Percentiles rank a stretch among this genome's conserved stretches.
Conservation (phyloP, 53 echinoderm and acorn worm species). For the Astropecten irregularis region DNA sequence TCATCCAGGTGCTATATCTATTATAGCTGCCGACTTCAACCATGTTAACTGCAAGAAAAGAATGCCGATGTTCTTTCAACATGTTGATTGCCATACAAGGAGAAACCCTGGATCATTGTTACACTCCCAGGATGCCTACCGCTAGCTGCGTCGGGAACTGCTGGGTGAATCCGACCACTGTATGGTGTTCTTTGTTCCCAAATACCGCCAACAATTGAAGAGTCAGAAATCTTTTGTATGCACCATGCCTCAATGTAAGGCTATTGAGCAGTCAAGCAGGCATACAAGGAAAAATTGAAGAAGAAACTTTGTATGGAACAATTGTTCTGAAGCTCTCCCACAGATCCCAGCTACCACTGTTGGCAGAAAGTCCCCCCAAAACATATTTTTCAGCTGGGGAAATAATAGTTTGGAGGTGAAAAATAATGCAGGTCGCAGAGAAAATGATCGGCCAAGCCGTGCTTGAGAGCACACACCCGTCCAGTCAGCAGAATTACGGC, state of each 20-base stretch:
- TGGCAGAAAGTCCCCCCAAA: too few species aligned
- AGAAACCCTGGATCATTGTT: constrained; percentile 49
- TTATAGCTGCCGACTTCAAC: constrained; percentile 28
- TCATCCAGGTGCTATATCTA: constrained; percentile 9
- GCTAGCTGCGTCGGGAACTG: constrained; percentile 27
- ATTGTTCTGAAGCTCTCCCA: too few species aligned
- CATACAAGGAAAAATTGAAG: too few species aligned
- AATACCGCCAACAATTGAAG: constrained; percentile 31
- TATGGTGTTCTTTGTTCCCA: constrained; percentile 27
- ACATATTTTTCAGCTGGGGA: too few species aligned
- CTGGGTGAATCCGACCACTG: constrained; percentile 53
- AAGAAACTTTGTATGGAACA: too few species aligned
- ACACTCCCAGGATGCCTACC: constrained; percentile 33
- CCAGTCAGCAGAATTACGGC: too few species aligned
- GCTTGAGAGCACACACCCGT: too few species aligned
- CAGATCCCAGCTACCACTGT: too few species aligned
- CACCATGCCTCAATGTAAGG: neutral
- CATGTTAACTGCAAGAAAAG: constrained; percentile 18
- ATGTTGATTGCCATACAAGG: constrained; percentile 21
- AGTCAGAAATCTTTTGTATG: neutral
- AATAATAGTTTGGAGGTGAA: too few species aligned
- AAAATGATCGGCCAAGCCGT: too few species aligned
- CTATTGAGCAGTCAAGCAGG: too few species aligned
- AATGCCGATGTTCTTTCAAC: constrained; percentile 45
- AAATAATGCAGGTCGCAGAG: too few species aligned